Conservation (phyloP, 2,888 invertebrate species). For the Cheiracanthium punctorium region DNA sequence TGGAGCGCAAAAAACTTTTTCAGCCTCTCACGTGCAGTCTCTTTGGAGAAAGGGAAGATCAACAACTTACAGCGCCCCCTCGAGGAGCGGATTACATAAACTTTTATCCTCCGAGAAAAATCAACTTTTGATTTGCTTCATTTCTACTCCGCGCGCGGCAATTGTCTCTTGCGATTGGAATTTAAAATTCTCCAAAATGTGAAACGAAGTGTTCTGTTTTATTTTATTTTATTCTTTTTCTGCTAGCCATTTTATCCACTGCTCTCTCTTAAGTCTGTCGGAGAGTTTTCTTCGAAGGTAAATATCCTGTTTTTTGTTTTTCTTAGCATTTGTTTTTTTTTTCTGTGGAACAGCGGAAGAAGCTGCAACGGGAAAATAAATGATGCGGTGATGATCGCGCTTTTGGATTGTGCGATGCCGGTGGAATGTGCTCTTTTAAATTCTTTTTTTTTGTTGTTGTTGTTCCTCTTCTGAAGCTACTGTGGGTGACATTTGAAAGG, state of each 20-base stretch:
- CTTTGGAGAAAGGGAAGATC: background rate
- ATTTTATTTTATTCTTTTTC: too few species aligned
- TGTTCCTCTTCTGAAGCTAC: too few species aligned
- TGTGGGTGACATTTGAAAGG: background rate
- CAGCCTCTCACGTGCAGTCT: background rate
- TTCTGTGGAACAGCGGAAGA: too few species aligned
- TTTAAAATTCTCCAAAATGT: too few species aligned
- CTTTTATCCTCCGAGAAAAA: background rate
- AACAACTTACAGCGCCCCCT: background rate
- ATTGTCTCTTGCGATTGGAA: too few species aligned
- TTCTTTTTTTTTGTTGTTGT: background rate
- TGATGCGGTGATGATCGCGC: background rate
- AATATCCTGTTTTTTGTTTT: background rate
- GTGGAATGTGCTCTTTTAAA: background rate
- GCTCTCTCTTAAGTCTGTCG: too few species aligned
- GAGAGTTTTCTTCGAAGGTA: background rate
- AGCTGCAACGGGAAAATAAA: background rate
- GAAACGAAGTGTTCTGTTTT: too few species aligned
- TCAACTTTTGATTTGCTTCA: background rate
- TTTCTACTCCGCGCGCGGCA: too few species aligned
- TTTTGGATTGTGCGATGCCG: background rate
- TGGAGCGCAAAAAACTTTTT: background rate
- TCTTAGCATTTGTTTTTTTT: too few species aligned
- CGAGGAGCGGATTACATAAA: constrained; percentile 1
- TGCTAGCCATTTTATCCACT: too few species aligned